Base-by-base conservation (phyloP, 2,888 invertebrate species). In the Neocrepidodera transversa region DNA sequence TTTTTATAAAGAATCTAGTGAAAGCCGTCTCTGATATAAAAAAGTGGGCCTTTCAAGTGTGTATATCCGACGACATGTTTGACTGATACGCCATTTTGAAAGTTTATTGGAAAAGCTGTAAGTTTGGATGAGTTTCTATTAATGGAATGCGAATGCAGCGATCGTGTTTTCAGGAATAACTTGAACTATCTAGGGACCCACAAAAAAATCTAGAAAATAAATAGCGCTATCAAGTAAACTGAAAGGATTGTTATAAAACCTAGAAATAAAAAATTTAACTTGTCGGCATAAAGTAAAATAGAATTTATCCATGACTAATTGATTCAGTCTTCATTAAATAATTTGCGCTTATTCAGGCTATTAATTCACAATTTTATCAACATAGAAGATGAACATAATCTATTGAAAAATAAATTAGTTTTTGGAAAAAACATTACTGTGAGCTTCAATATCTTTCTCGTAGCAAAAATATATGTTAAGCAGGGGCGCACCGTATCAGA, bases 71-170 rank as follows among this genome's bases (percentile, higher is more conserved):
- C 6, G 56, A 52, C 45, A 58, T 36, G 8, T 40, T 50, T 58
- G 60, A 60, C 52, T 47, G 42, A 60, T 60, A 18, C 8, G 30
- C 47, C 35, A 38, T 38, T 60, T 56, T 47, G 28, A 51, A 52
- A 26, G 43, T 55, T 56, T 60, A 52, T 60, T 42, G 52, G 48
- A 36, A 49, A 49, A 53, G 32, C 42, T 53, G 23, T 58, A 48
- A 53, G 52, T 58, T 58, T 26, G 38, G 11, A 28, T 8, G 28
- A n/a, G 17, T 42, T 28, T 18, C 30, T 18, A 26, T 51, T 51
- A 51, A 16, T 28, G 42, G 26, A 51, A n/a, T n/a, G n/a, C n/a
- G n/a, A 51, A 51, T 42, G 51, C 51, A 42, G 26, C 51, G 42
- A 8, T 23, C n/a, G 51, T 51, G 30, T 51, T 51, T 40, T 42